phyloP scores from a whole-genome alignment of 2,113 vertebrate species.

The Catagonus wagneri region DNA sequence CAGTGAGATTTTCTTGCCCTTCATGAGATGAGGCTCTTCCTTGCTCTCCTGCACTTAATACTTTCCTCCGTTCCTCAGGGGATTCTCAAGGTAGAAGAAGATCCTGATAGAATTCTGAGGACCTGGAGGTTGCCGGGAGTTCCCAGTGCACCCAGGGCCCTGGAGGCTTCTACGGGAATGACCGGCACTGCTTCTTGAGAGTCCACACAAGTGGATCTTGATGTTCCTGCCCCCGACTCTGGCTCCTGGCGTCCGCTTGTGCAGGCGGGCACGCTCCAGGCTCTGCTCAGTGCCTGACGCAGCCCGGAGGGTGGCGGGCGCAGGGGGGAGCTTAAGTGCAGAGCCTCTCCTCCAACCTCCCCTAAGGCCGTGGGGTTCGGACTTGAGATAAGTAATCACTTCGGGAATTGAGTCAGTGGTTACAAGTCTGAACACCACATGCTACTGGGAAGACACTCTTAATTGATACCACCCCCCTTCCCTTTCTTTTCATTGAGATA shows the following conservation, averaged over 20 bases:
- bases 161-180: accelerated
- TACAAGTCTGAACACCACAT: neutral
- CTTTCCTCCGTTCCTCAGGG: neutral
- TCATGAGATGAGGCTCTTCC: accelerated
- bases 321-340: neutral
- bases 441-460: neutral
- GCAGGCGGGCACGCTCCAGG: neutral
- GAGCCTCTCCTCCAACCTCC: neutral
- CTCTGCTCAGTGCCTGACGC: too few species aligned
- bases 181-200: neutral
- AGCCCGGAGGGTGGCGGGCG: accelerated
- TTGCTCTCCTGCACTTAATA: neutral
- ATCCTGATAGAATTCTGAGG: neutral
- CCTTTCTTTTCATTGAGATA: neutral
- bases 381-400: neutral
- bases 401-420: neutral
- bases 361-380: neutral
- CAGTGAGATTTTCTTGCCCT: neutral
- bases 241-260: neutral
- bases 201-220: accelerated
- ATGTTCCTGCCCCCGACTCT: neutral
- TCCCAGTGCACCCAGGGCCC: accelerated
- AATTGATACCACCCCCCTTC: neutral
- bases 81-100: neutral
- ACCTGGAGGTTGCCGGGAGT: too few species aligned